Evolutionary conservation across 2,888 invertebrate species (phyloP), one percentile per base, ranked within the genome.

Genomic region (Lordiphosa andalusiaca): DNA sequence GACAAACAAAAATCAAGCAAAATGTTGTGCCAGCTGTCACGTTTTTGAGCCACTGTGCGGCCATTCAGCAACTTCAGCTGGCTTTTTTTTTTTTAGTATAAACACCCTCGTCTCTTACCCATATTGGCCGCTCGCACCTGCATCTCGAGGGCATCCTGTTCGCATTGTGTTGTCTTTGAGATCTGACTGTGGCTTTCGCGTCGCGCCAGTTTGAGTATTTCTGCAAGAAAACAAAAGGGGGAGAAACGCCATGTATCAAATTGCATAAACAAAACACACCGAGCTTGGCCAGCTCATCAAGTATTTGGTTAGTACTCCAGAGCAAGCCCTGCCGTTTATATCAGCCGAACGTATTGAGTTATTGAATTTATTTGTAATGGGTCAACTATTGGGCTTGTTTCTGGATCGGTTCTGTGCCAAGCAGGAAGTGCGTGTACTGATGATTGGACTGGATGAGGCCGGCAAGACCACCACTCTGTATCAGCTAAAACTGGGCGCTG

Each of bases 101-200:
- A 19, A 19, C 19, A 19, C 1, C 19, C 35, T 42, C 6, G 10
- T 0, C 3, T 38, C 66, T 82, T 89, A 92, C 92, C 93, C 86
- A 98, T 98, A 88, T 98, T 98, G 4, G 98, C 96, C 30, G 98
- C 96, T 85, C 98, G 91, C 2, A 98, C 98, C 91, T 98, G 96
- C 97, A 98, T 98, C 91, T 98, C 91, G 96, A 98, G 90, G 21
- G 97, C 96, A 81, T 98, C 98, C 88, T 98, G 97, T 88, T 98
- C 98, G 85, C 96, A 95, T 87, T 98, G 97, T 1, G 97, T 96
- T 91, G 95, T 94, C 87, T 96, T 92, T 21, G 95, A 94, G 52
- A 98, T 91, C 89, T 98, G 98, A 0, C 95, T 94, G 87, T 98
- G 97, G 88, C 94, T 95, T 88, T 98, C 98, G 2, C 97, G 94